phyloP scores from a whole-genome alignment of 23 tunicate genomes.

The Trididemnum miniatum region DNA sequence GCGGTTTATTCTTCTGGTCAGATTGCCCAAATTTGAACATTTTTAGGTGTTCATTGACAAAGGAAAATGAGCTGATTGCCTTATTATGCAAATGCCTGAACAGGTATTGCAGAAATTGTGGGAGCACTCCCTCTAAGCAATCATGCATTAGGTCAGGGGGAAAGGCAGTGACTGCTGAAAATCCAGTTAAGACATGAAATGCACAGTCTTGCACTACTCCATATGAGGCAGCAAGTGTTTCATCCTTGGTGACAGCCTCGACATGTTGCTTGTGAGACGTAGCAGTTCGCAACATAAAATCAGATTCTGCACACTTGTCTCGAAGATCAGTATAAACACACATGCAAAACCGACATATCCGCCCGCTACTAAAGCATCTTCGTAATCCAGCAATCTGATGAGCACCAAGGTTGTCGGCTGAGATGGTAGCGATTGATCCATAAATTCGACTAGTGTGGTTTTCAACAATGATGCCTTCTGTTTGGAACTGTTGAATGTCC shows the following conservation, averaged over 20 bases:
- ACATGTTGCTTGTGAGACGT: constrained; percentile 1
- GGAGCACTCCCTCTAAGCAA: constrained; percentile 49
- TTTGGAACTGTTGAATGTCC: constrained; percentile 37
- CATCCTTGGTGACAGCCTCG: not conserved
- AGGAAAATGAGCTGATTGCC: not conserved
- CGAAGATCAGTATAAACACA: constrained; percentile 11
- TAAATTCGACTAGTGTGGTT: too few relatives aligned
- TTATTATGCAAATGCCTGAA: not conserved
- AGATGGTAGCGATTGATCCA: constrained; percentile 40
- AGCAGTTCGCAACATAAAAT: constrained; percentile 27
- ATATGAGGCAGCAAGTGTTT: not conserved
- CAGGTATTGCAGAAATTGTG: constrained; percentile 24
- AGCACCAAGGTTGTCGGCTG: constrained; percentile 52
- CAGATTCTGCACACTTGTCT: not conserved
- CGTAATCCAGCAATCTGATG: constrained; percentile 34
- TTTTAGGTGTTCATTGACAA: constrained; percentile 6
- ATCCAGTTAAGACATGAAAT: not conserved
- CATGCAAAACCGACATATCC: constrained; percentile 39
- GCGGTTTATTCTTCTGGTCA: constrained; percentile 40
- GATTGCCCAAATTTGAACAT: constrained; percentile 28
- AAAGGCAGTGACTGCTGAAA: constrained; percentile 22
- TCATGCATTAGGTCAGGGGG: constrained; percentile 54
- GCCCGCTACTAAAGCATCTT: constrained; percentile 38
- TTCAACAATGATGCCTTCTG: constrained; percentile 11
- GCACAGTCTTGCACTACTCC: constrained; percentile 17